Percentiles rank a stretch among this genome's conserved stretches.
These are phyloP conservation scores for Gallinago undulata DNA, from an alignment of 2,113 vertebrate genomes.

Conservation along the genomic window DNA sequence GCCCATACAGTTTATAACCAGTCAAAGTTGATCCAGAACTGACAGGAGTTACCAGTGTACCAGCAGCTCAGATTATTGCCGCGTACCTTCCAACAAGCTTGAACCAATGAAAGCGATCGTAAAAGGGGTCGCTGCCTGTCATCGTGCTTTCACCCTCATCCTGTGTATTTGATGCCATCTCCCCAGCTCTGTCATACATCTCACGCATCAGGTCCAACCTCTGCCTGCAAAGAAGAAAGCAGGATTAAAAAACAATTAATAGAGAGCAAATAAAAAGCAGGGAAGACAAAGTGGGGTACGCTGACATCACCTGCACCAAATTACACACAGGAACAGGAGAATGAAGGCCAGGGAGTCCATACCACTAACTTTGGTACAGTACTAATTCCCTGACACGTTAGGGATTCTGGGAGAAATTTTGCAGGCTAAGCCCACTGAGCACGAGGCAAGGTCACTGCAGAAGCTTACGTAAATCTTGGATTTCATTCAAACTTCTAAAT, in stretches of 20 bases:
- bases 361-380: too few species aligned
- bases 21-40: neutral
- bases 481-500: neutral
- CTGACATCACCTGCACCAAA: neutral
- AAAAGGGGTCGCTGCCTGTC: constrained; percentile 95
- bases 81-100: constrained; percentile 95
- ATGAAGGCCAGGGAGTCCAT: neutral
- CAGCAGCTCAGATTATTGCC: neutral
- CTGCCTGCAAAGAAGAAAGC: constrained; percentile 75
- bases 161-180: constrained; percentile 84
- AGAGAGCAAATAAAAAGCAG: fast-evolving
- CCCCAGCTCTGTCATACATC: constrained; percentile 97
- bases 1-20: neutral
- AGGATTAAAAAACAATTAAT: neutral
- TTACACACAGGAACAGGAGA: neutral
- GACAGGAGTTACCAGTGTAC: neutral
- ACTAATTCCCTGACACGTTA: neutral
- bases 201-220: constrained; percentile 95
- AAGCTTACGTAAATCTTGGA: neutral
- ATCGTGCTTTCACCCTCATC: constrained; percentile 85
- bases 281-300: fast-evolving
- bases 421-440: neutral
- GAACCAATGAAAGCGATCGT: constrained; percentile 99
- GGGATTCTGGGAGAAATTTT: neutral
- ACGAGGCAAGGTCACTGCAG: neutral